Conservation (phyloP, 2,797 vertebrate species). For the Vipera latastei region DNA sequence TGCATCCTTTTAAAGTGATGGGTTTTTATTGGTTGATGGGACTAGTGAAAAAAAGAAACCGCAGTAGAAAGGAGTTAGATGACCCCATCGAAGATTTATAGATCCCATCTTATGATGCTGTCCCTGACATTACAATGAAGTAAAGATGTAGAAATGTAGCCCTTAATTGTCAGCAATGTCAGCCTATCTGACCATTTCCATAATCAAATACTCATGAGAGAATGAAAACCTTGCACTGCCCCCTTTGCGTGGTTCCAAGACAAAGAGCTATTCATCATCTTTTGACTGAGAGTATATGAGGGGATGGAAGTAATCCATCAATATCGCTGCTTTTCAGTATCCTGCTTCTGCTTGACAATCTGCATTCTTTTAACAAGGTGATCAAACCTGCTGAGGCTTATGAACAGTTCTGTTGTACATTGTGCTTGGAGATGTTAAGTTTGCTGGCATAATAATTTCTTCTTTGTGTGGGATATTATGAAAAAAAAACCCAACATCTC, state of each 20-base stretch:
- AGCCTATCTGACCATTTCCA: slow-evolving; percentile 28
- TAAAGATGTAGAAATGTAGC: slow-evolving; percentile 17
- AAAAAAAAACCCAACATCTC: neutral
- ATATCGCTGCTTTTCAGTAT: slow-evolving; percentile 25
- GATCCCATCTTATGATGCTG: neutral
- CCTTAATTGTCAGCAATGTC: slow-evolving; percentile 20
- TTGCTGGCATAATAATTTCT: slow-evolving; percentile 8
- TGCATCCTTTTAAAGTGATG: neutral
- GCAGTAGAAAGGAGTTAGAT: accelerated
- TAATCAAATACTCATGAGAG: slow-evolving; percentile 41
- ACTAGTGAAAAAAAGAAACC: neutral
- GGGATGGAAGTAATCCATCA: slow-evolving; percentile 45
- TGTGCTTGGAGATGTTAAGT: slow-evolving; percentile 20
- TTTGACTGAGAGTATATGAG: slow-evolving; percentile 14
- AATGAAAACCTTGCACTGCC: slow-evolving; percentile 32
- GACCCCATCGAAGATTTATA: neutral
- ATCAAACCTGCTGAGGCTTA: slow-evolving; percentile 23
- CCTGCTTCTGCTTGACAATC: slow-evolving; percentile 5
- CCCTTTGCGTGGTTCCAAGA: slow-evolving; percentile 47
- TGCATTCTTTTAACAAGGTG: slow-evolving; percentile 18
- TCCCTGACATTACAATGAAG: slow-evolving; percentile 7
- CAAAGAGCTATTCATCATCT: slow-evolving; percentile 46
- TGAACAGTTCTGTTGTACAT: slow-evolving; percentile 2
- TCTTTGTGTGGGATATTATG: slow-evolving; percentile 31
- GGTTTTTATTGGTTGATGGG: neutral